A percentile compares a stretch with the other conserved stretches of the same genome.
Conservation (phyloP, 2,113 vertebrate species). For the Ictalurus punctatus region DNA sequence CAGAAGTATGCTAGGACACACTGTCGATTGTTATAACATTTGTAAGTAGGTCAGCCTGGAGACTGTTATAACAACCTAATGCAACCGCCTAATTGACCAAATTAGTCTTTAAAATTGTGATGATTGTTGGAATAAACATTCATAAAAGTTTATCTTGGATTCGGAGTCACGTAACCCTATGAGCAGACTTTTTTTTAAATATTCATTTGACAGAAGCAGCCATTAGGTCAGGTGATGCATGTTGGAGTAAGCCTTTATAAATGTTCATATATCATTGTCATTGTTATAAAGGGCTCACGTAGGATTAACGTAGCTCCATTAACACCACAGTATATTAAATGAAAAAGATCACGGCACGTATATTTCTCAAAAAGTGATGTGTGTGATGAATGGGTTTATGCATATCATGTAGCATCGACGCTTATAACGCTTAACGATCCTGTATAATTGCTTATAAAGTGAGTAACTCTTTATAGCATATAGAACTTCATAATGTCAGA, state of each 20-base stretch:
- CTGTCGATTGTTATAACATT: no score
- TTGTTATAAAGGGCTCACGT: not conserved
- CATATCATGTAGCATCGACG: not conserved
- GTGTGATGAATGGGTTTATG: not conserved
- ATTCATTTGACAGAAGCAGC: not conserved
- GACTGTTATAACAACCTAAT: no score
- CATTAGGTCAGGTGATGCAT: not conserved
- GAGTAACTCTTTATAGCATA: not conserved
- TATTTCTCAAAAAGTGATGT: no score
- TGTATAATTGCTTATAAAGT: not conserved
- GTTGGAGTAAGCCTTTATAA: not conserved
- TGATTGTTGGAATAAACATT: no score
- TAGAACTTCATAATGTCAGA: not conserved
- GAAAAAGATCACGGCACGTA: not conserved
- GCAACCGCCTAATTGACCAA: no score
- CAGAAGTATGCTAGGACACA: no score
- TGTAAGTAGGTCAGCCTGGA: no score
- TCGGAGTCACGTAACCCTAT: no score
- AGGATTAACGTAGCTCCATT: not conserved
- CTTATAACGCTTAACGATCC: not conserved
- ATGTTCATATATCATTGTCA: not conserved
- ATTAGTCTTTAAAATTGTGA: no score
- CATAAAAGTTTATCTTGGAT: no score
- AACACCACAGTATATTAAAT: not conserved
- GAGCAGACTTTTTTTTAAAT: not conserved